Percentiles rank a stretch among this genome's conserved stretches.
Evolutionary conservation across 2,797 vertebrate genomes (phyloP).

Genomic region (Muscicapa striata): DNA sequence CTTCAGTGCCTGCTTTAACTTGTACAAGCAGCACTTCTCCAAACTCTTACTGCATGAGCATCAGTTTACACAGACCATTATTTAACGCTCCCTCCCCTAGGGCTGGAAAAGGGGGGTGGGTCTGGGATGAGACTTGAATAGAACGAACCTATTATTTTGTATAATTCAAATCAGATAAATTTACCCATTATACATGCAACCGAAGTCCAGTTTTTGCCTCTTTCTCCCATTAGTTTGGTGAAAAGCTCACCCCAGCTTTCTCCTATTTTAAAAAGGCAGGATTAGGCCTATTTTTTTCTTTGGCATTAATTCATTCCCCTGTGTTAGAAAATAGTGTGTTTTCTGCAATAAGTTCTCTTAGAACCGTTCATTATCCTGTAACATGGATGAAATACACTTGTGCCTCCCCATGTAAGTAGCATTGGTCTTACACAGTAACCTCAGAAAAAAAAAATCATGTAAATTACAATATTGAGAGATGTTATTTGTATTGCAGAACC

Average conservation of each 20-base stretch:
- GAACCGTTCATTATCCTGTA: background rate
- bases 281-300: background rate
- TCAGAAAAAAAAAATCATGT: background rate
- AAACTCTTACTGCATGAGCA: constrained; percentile 60
- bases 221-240: background rate
- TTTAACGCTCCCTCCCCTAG: constrained; percentile 73
- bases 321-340: background rate
- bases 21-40: constrained; percentile 44
- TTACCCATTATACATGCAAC: background rate
- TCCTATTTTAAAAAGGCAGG: background rate
- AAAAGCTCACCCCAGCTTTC: background rate
- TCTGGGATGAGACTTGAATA: constrained; percentile 61
- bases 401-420: background rate
- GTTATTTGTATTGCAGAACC: background rate
- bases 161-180: constrained; percentile 62
- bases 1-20: constrained; percentile 44
- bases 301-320: background rate
- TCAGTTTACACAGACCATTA: constrained; percentile 76
- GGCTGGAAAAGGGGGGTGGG: constrained; percentile 68
- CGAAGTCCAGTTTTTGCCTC: background rate
- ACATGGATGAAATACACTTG: background rate
- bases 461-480: background rate
- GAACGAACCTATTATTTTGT: constrained; percentile 53
- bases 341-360: background rate
- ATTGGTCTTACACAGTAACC: background rate